A percentile compares a stretch with the other conserved stretches of the same genome.
phyloP scores from a whole-genome alignment of 2,797 vertebrate genomes.

The Silurus aristotelis region DNA sequence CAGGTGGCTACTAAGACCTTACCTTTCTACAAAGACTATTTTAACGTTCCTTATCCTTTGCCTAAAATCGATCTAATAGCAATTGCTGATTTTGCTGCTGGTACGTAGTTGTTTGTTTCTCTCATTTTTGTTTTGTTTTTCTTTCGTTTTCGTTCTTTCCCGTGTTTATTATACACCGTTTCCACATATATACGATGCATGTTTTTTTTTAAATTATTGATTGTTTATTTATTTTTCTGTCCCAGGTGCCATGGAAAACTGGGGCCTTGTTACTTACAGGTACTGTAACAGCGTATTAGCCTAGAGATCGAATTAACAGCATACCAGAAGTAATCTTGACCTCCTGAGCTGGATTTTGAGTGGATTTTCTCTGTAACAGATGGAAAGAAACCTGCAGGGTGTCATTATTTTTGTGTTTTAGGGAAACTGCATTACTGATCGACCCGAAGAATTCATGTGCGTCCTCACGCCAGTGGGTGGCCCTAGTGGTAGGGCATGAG shows the following conservation, averaged over 20 bases:
- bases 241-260: conserved; percentile 99
- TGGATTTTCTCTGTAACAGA: background rate
- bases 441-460: conserved; percentile 97
- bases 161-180: conserved; percentile 58
- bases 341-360: background rate
- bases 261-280: conserved; percentile 99
- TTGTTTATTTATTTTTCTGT: background rate
- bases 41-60: conserved; percentile 96
- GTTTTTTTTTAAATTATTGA: background rate
- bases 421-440: conserved; percentile 97
- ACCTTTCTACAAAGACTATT: conserved; percentile 99
- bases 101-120: conserved; percentile 74
- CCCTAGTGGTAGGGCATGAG: conserved; percentile 96
- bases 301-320: background rate
- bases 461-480: conserved; percentile 98
- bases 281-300: conserved; percentile 58
- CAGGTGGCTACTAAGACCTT: conserved; percentile 98
- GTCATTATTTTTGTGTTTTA: conserved; percentile 57
- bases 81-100: conserved; percentile 99
- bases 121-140: conserved; percentile 36
- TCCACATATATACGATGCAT: background rate
- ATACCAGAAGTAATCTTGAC: background rate
- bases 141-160: too few relatives aligned
- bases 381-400: background rate
- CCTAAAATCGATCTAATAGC: conserved; percentile 99